Evolutionary conservation across 2,888 invertebrate genomes (phyloP).

Genomic region (Caenorhabditis sinica): DNA sequence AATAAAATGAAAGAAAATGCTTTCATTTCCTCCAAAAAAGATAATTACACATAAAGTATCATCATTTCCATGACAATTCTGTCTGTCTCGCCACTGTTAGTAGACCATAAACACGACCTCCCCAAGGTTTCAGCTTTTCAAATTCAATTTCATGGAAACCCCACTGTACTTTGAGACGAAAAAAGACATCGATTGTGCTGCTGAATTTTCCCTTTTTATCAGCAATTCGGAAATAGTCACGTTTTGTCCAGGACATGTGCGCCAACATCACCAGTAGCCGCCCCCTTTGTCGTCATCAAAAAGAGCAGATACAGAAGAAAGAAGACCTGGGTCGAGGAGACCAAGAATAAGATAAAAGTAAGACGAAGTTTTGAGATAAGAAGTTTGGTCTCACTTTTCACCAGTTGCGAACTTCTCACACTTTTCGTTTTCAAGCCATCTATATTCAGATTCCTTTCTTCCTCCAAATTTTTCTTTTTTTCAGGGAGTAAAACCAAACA

Average conservation of each 20-base stretch:
- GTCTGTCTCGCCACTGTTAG: slow-evolving; percentile 36
- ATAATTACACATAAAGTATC: slow-evolving; percentile 31
- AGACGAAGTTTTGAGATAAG: slow-evolving; percentile 44
- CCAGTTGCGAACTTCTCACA: not conserved
- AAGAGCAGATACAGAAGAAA: slow-evolving; percentile 32
- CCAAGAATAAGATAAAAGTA: slow-evolving; percentile 55
- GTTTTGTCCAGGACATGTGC: slow-evolving; percentile 66
- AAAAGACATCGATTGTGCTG: not conserved
- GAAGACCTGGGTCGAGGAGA: slow-evolving; percentile 37
- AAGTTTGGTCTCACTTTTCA: slow-evolving; percentile 40
- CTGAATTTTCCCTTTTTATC: slow-evolving; percentile 32
- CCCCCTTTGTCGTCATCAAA: slow-evolving; percentile 57
- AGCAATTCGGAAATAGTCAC: slow-evolving; percentile 49
- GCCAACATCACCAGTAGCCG: slow-evolving; percentile 54
- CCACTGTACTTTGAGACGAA: slow-evolving; percentile 54
- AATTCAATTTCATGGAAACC: slow-evolving; percentile 47
- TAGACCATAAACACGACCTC: not conserved
- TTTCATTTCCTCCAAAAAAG: not conserved
- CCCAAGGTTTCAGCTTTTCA: slow-evolving; percentile 6
- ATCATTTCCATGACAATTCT: not conserved
- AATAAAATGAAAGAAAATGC: not conserved
- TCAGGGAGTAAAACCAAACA: slow-evolving; percentile 36
- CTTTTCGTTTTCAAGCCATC: not conserved
- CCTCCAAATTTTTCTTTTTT: not conserved
- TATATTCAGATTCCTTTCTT: not conserved